A percentile compares a stretch with the other conserved stretches of the same genome.
Conservation (phyloP, 1,140 invertebrate genomes). For the Nephila pilipes region DNA sequence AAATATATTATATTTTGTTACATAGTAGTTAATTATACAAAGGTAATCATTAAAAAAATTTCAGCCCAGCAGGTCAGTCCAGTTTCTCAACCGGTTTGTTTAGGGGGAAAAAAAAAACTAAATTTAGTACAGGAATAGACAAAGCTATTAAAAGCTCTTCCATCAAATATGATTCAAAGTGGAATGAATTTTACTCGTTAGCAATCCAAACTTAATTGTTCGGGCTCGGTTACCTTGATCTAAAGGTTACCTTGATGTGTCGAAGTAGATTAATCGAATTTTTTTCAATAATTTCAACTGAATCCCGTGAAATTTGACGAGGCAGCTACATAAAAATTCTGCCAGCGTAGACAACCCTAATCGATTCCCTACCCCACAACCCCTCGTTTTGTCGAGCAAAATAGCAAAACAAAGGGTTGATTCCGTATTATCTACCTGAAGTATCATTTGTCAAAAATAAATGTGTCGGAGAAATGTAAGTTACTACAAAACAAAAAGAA, state of each 20-base stretch:
- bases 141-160: neutral
- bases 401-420: conserved; percentile 59
- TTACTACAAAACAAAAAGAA: conserved; percentile 44
- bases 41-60: too few species aligned
- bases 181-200: neutral
- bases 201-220: neutral
- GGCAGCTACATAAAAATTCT: neutral
- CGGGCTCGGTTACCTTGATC: too few species aligned
- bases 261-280: neutral
- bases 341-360: neutral
- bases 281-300: conserved; percentile 17
- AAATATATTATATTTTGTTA: too few species aligned
- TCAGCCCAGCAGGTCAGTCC: too few species aligned
- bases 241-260: neutral
- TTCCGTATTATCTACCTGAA: conserved; percentile 54
- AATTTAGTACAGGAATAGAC: neutral
- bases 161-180: neutral
- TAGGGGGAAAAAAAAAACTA: too few species aligned
- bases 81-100: too few species aligned
- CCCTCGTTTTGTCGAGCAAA: conserved; percentile 9
- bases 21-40: too few species aligned
- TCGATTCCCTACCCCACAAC: neutral
- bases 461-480: conserved; percentile 70
- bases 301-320: neutral
- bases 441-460: conserved; percentile 76